Base-by-base conservation (phyloP, 1,140 invertebrate genomes). In the Spodoptera litura region DNA sequence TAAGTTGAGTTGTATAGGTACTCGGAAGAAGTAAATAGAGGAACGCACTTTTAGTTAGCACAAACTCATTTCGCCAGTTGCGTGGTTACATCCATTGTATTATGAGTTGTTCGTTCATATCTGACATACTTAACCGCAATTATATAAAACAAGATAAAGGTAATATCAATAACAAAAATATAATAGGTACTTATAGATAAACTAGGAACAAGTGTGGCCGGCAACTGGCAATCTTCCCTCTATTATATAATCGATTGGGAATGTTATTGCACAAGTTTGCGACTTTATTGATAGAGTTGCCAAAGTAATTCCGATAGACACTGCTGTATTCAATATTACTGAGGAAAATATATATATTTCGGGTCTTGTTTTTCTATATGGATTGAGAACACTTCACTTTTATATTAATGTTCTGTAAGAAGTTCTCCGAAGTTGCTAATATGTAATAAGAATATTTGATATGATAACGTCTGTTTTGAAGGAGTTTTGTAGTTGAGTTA, bases 221-320 rank as follows among this genome's bases (percentile, higher is more conserved):
- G 78, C 77, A 83, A 78, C 68, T 49, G 78, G 81, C 44, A 83
- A 82, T 81, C 80, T 79, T 78, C 77, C 83, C 64, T 87, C 85
- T 85, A 89, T 88, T 86, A 89, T 87, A 78, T 89, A 90, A 91
- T 91, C 85, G 87, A 92, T 90, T 87, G 76, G 52, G 64, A 87
- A 84, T 90, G 89, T 92, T 94, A 93, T 93, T 92, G 87, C 91
- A 86, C 83, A 93, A 94, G 88, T 94, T 94, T 53, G 79, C 80
- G 85, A 87, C 89, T 87, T 92, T 94, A 93, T 93, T 94, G 91
- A 94, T 92, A 91, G 87, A 92, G 92, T 94, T 93, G 81, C 83
- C 82, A 74, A 94, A 92, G 88, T 93, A 90, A 89, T 92, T 89
- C 81, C 84, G 75, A 85, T 85, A 83, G 83, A 88, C 83, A 88